phyloP scores from a whole-genome alignment of 2,888 invertebrate species.

The Hemicrepidius hirtus region DNA sequence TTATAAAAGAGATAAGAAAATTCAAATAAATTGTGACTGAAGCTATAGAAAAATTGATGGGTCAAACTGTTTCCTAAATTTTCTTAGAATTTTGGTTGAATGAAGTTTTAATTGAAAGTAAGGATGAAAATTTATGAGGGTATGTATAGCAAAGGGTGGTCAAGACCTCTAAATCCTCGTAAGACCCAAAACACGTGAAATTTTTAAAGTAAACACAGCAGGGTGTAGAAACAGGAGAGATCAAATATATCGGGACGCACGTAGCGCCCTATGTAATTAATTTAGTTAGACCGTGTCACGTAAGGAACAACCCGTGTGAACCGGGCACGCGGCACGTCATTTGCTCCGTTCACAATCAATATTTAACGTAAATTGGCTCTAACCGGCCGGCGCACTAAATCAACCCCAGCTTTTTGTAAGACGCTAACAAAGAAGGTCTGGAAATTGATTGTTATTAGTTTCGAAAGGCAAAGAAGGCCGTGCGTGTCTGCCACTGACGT shows the following conservation, averaged over 20 bases:
- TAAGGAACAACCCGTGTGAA: constrained; percentile 58
- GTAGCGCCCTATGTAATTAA: constrained; percentile 57
- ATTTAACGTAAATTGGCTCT: constrained; percentile 62
- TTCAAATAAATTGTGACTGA: no score
- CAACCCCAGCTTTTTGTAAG: constrained; percentile 47
- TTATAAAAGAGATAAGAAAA: no score
- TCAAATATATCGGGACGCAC: constrained; percentile 47
- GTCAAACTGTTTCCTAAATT: no score
- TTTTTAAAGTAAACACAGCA: constrained; percentile 27
- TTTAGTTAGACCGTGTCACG: constrained; percentile 61
- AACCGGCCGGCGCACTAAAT: constrained; percentile 58
- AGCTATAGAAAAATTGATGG: no score
- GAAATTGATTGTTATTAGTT: constrained; percentile 51
- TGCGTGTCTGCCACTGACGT: constrained; percentile 42
- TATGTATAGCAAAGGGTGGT: no score
- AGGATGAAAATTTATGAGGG: no score
- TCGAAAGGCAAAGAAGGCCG: constrained; percentile 35
- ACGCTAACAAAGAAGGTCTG: constrained; percentile 49
- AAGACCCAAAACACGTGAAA: constrained; percentile 17
- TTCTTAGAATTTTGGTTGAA: no score
- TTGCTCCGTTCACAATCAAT: constrained; percentile 60
- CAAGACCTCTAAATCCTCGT: not conserved
- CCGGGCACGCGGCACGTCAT: constrained; percentile 57
- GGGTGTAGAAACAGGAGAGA: constrained; percentile 22
- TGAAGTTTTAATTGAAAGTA: no score